These are phyloP conservation scores for Brevipalpus yothersi DNA, from an alignment of 1,140 invertebrate species.

Conservation along the genomic window DNA sequence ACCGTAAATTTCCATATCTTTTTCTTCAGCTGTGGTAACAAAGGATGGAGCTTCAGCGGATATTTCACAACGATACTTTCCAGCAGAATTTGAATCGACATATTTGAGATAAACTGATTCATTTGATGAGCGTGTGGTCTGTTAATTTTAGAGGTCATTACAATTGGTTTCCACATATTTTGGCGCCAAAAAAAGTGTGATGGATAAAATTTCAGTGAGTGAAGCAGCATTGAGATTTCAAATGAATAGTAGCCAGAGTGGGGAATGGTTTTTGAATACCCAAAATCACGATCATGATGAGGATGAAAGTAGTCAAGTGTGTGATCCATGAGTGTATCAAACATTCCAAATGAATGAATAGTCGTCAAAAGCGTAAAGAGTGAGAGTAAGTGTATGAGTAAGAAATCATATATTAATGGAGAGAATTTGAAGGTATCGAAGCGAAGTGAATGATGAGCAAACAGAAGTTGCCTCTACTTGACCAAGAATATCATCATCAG, in stretches of 20 bases:
- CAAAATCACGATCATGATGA: no score
- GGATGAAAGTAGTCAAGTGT: no score
- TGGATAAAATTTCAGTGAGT: no score
- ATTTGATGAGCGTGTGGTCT: not conserved
- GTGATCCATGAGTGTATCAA: no score
- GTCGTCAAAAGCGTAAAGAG: no score
- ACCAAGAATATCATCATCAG: conserved; percentile 4
- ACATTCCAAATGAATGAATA: no score
- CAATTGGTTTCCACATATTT: no score
- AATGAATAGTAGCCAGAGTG: no score
- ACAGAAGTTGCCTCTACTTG: conserved; percentile 7
- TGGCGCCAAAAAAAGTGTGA: not conserved
- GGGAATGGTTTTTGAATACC: no score
- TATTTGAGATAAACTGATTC: not conserved
- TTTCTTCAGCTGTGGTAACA: conserved; percentile 41
- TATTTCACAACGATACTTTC: conserved; percentile 45
- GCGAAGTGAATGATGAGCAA: not conserved
- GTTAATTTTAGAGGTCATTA: not conserved
- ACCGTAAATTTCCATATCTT: conserved; percentile 47
- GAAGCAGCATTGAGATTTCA: not conserved
- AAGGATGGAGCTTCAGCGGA: conserved; percentile 61
- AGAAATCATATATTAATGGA: no score
- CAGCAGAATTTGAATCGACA: conserved; percentile 13
- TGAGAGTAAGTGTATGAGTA: no score
- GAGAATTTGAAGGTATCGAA: not conserved